phyloP scores from a whole-genome alignment of 1,140 invertebrate genomes.

The Calliopsis andreniformis region DNA sequence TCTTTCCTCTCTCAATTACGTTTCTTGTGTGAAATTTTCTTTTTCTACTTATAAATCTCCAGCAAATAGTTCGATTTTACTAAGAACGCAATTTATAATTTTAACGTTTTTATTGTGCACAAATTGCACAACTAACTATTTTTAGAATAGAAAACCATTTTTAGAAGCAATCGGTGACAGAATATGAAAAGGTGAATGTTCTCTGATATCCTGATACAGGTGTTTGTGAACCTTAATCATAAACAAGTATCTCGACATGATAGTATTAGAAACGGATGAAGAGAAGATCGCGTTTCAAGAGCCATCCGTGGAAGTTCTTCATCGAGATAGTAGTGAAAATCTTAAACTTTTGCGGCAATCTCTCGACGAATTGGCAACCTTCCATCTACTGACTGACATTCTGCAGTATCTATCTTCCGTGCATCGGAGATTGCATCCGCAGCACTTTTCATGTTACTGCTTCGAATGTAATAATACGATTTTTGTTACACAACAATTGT shows the following conservation, averaged over 20 bases:
- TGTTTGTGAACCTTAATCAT: neutral
- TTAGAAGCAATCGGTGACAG: too few species aligned
- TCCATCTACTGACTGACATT: constrained; percentile 11
- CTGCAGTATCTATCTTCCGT: constrained; percentile 8
- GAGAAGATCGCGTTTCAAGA: neutral
- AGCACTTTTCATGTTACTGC: neutral
- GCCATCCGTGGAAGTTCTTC: neutral
- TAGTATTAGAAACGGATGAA: neutral
- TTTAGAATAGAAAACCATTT: too few species aligned
- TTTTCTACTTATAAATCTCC: too few species aligned
- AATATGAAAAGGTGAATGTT: neutral
- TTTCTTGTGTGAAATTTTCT: too few species aligned
- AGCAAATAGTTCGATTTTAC: too few species aligned
- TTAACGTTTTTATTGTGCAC: too few species aligned
- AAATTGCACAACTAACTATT: too few species aligned
- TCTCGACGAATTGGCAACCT: constrained; percentile 27
- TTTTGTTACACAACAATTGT: neutral
- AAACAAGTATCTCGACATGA: neutral
- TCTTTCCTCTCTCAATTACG: too few species aligned
- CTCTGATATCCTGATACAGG: too few species aligned
- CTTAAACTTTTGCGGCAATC: neutral
- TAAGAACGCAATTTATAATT: too few species aligned
- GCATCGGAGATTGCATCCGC: neutral
- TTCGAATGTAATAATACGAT: too few species aligned
- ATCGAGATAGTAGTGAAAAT: neutral